phyloP scores from a whole-genome alignment of 2,888 invertebrate genomes.

The Lutraria lutraria region DNA sequence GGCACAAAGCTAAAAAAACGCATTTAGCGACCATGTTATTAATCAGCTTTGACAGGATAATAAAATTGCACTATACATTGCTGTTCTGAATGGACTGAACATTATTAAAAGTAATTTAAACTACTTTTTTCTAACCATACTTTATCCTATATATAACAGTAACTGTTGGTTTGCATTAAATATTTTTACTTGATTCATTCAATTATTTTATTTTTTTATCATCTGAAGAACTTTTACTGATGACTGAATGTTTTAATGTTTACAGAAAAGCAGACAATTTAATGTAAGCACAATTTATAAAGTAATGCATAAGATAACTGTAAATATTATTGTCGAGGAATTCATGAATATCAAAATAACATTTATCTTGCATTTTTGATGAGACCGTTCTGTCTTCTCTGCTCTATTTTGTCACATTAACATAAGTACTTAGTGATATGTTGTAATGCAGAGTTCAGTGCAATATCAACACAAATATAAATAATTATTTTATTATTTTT shows the following conservation, averaged over 20 bases:
- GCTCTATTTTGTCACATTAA: background rate
- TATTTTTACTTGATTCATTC: no score
- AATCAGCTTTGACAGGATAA: no score
- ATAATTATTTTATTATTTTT: background rate
- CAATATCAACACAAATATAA: background rate
- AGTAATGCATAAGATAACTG: background rate
- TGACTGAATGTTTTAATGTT: constrained; percentile 21
- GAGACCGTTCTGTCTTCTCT: background rate
- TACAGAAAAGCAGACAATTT: constrained; percentile 47
- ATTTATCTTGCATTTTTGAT: constrained; percentile 7
- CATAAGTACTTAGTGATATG: background rate
- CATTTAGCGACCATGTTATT: no score
- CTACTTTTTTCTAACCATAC: no score
- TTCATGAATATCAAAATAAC: background rate
- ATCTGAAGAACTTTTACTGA: no score
- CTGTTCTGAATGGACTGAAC: no score
- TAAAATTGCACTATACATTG: no score
- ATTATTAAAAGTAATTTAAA: no score
- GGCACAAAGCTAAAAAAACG: no score
- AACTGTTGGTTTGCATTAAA: no score
- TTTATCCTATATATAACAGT: no score
- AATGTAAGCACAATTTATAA: constrained; percentile 42
- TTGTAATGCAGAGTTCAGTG: background rate
- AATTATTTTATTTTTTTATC: no score
- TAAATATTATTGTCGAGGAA: background rate